Evolutionary conservation across 1,140 invertebrate species (phyloP).

Genomic region (Diachasmimorpha longicaudata): DNA sequence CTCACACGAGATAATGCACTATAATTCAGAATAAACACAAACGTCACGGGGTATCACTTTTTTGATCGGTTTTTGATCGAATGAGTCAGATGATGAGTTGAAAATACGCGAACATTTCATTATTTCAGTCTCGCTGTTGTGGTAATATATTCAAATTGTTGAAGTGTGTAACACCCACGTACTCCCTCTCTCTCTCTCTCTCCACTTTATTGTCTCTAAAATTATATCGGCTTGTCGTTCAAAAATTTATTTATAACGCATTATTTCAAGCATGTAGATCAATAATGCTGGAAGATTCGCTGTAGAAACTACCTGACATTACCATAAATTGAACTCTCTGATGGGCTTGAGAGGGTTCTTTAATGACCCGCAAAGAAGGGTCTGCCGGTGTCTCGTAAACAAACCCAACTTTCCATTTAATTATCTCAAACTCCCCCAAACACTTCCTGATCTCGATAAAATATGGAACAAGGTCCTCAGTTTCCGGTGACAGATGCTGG

Average conservation of each 20-base stretch:
- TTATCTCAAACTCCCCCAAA: slow-evolving; percentile 16
- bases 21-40: neutral
- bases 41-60: neutral
- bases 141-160: too few species aligned
- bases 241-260: too few species aligned
- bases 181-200: too few species aligned
- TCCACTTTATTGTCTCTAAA: too few species aligned
- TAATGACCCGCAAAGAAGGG: slow-evolving; percentile 9
- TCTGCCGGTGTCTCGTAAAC: slow-evolving; percentile 21
- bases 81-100: neutral
- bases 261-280: neutral
- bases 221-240: too few species aligned
- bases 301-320: neutral
- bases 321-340: neutral
- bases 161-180: too few species aligned
- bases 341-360: neutral
- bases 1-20: slow-evolving; percentile 43
- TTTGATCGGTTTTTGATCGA: neutral
- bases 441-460: slow-evolving; percentile 28
- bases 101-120: neutral
- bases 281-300: neutral
- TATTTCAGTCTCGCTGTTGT: too few species aligned
- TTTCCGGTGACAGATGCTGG: slow-evolving; percentile 38
- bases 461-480: slow-evolving; percentile 24
- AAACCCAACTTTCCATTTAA: slow-evolving; percentile 28